These are phyloP conservation scores for Pogoniulus pusillus DNA, from an alignment of 2,797 vertebrate genomes.

Conservation along the genomic window DNA sequence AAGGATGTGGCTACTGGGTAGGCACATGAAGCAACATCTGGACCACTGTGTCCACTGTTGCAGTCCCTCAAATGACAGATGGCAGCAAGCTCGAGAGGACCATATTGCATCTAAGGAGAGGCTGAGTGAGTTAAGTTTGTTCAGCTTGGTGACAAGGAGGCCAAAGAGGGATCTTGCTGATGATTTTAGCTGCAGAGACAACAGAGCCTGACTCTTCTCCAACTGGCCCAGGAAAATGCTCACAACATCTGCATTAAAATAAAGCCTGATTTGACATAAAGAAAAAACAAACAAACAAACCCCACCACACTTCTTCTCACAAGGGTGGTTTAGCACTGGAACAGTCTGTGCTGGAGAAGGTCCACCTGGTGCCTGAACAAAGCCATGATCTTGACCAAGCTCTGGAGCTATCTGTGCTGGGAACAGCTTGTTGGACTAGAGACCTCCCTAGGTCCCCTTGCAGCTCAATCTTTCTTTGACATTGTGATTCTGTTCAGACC, in stretches of 20 bases:
- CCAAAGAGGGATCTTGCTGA: background rate
- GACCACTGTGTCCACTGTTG: background rate
- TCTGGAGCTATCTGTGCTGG: background rate
- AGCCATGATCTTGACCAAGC: background rate
- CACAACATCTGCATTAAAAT: background rate
- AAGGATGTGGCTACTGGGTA: background rate
- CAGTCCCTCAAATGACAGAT: background rate
- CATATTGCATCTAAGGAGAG: background rate
- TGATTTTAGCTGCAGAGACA: background rate
- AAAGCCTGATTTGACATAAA: background rate
- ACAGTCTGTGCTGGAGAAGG: background rate
- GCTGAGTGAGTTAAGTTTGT: background rate
- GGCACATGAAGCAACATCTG: background rate
- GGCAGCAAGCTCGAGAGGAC: background rate
- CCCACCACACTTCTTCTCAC: background rate
- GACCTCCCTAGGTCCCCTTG: background rate
- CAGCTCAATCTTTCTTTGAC: background rate
- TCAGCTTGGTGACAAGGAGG: background rate
- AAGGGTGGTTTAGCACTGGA: background rate
- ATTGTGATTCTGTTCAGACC: background rate
- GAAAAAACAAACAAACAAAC: background rate
- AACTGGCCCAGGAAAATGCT: background rate
- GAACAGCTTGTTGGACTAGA: background rate
- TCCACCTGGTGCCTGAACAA: background rate
- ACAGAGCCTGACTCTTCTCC: background rate